Percentiles rank a stretch among this genome's conserved stretches.
phyloP scores from a whole-genome alignment of 2,888 invertebrate genomes.

The Mellilla xanthometata region DNA sequence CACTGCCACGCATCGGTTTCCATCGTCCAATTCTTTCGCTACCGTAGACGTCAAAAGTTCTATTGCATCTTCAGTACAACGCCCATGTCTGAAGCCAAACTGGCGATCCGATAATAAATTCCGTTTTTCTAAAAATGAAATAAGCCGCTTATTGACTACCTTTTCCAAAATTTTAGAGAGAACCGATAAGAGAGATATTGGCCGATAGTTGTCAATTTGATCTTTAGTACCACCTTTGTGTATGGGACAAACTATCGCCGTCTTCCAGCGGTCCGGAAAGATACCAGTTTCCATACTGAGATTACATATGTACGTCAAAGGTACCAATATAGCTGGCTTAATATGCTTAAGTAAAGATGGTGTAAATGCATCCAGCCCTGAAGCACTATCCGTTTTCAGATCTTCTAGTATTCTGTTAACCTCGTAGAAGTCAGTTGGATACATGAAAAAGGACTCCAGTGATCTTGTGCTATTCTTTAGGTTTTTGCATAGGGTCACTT shows the following conservation, averaged over 20 bases:
- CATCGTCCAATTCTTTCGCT: not conserved
- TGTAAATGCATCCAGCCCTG: slow-evolving; percentile 7
- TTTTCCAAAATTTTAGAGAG: slow-evolving; percentile 1
- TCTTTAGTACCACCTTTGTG: not conserved
- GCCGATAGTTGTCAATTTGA: slow-evolving; percentile 2
- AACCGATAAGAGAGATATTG: slow-evolving; percentile 1
- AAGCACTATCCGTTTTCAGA: slow-evolving; percentile 7
- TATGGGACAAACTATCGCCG: slow-evolving; percentile 5
- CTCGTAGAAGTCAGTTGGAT: slow-evolving; percentile 2
- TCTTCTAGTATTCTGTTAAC: not conserved
- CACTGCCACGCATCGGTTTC: slow-evolving; percentile 2
- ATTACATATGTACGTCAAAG: slow-evolving; percentile 2
- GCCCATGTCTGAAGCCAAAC: slow-evolving; percentile 7
- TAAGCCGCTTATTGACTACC: slow-evolving; percentile 2
- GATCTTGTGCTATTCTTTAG: not conserved
- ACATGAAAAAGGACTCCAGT: slow-evolving; percentile 4
- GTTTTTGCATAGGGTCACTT: not conserved
- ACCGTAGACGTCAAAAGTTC: not conserved
- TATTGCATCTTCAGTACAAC: too few relatives aligned
- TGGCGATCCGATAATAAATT: not conserved
- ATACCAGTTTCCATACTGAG: slow-evolving; percentile 2
- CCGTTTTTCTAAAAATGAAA: slow-evolving; percentile 1
- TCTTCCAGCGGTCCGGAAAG: slow-evolving; percentile 6
- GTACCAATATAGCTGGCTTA: not conserved
- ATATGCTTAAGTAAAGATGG: slow-evolving; percentile 4